These are phyloP conservation scores for Rotaria macrura DNA, from an alignment of 2,888 invertebrate genomes.

Conservation along the genomic window DNA sequence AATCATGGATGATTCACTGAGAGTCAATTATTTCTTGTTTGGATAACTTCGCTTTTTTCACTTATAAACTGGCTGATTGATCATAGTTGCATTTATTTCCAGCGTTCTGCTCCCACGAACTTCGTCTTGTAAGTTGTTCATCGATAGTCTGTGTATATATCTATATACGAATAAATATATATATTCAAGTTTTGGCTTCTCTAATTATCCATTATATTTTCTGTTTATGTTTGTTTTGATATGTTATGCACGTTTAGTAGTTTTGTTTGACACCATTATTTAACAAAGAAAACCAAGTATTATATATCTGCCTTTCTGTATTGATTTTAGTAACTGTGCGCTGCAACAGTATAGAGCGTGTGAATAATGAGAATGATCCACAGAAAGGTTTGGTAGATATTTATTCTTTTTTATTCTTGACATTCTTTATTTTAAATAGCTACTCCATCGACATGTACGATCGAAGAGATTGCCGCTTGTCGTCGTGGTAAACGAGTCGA, in stretches of 20 bases:
- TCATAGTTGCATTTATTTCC: neutral
- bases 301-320: neutral
- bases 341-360: neutral
- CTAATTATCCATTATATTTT: neutral
- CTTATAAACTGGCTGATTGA: neutral
- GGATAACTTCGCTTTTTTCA: too few relatives aligned
- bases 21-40: too few relatives aligned
- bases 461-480: neutral
- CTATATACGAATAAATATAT: too few relatives aligned
- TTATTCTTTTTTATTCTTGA: neutral
- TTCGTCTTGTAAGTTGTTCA: neutral
- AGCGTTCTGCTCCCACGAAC: neutral
- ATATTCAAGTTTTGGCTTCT: neutral
- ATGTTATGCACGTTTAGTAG: neutral
- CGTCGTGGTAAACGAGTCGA: neutral
- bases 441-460: neutral
- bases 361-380: neutral
- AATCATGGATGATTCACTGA: too few relatives aligned
- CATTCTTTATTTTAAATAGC: neutral
- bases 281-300: too few relatives aligned
- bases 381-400: neutral
- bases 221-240: neutral
- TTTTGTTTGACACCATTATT: neutral
- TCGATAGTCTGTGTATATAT: neutral
- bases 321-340: neutral